Conservation (phyloP, 2,888 invertebrate species). For the Chesias legatella region DNA sequence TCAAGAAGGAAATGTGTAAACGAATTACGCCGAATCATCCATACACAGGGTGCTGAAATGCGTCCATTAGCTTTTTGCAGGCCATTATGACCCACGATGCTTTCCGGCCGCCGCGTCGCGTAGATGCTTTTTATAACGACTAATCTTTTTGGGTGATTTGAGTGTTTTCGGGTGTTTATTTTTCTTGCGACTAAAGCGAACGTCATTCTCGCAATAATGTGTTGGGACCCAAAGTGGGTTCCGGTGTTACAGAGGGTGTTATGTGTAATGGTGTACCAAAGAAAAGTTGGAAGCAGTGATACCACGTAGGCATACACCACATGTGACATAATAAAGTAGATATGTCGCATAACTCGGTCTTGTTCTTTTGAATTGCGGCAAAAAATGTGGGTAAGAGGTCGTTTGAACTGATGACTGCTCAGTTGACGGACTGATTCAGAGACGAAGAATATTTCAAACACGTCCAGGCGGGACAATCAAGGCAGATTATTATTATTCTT, state of each 20-base stretch:
- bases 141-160: slow-evolving; percentile 41
- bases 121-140: slow-evolving; percentile 32
- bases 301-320: too few species aligned
- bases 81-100: slow-evolving; percentile 43
- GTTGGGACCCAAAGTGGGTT: not conserved
- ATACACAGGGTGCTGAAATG: slow-evolving; percentile 37
- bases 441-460: too few species aligned
- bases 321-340: too few species aligned
- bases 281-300: not conserved
- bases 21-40: slow-evolving; percentile 48
- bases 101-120: slow-evolving; percentile 37
- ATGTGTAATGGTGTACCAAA: slow-evolving; percentile 6
- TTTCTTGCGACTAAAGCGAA: slow-evolving; percentile 4
- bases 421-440: too few species aligned
- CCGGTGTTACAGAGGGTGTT: slow-evolving; percentile 3
- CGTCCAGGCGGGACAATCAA: too few species aligned
- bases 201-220: not conserved
- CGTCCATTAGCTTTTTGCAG: slow-evolving; percentile 57
- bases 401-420: too few species aligned
- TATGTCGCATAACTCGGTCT: too few species aligned
- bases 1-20: slow-evolving; percentile 28
- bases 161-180: slow-evolving; percentile 16
- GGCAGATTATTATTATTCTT: too few species aligned
- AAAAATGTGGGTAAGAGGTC: too few species aligned
- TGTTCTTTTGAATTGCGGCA: too few species aligned